Evolutionary conservation across 2,888 invertebrate species (phyloP), one percentile per base, ranked within the genome.

Genomic region (Campoletis raptor): DNA sequence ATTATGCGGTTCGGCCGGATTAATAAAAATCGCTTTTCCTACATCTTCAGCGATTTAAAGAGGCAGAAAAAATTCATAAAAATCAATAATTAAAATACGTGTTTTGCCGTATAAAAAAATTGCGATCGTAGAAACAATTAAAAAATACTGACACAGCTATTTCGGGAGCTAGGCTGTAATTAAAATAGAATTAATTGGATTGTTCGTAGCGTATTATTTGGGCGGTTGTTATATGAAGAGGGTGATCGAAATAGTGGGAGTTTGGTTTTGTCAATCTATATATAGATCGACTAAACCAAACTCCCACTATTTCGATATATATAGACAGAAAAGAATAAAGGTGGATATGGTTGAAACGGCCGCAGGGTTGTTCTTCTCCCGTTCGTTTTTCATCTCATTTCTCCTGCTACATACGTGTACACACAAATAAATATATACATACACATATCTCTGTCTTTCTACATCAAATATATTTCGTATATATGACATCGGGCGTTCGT

Each of bases 111-210:
- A 37, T 40, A n/a, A 37, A 54, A 73, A 40, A 40, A 6, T 10
- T 73, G 12, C n/a, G 5, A 2, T n/a, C 69, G 57, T 54, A 15
- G 6, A 30, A 78, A 67, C 90, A 91, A 92, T 91, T 91, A 91
- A 91, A 48, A 48, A 48, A 3, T 18, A 18, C 18, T 4, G 18
- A 18, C 18, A 10, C 48, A 4, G 48, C 2, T 45, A 15, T 45
- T 87, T 90, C 90, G 82, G 91, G 90, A n/a, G n/a, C n/a, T n/a
- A 91, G 90, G 90, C 90, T 90, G 90, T 92, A 92, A 93, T 93
- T 92, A 91, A 92, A 93, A 92, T 92, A 91, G 92, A 93, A 92
- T 92, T 92, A 93, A 93, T 93, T 93, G 92, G 92, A 92, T 92
- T 90, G 91, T 70, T 82, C 73, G 77, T 48, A 61, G 78, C 52